These are phyloP conservation scores for Muraenolepis orangiensis DNA, from an alignment of 2,797 vertebrate genomes.

Conservation along the genomic window DNA sequence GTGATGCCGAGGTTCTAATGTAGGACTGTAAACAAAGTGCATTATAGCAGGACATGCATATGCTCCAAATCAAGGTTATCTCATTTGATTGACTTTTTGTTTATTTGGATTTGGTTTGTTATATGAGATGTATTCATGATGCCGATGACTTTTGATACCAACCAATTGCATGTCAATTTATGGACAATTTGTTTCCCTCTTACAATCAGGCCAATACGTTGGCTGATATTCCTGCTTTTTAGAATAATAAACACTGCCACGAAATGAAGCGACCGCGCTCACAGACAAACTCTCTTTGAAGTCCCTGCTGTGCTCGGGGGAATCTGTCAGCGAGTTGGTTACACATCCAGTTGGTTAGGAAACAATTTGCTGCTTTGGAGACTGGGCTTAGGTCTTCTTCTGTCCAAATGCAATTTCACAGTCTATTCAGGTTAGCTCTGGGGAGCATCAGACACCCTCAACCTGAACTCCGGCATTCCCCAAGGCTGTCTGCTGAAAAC, in stretches of 20 bases:
- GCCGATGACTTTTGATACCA: background rate
- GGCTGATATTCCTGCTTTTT: background rate
- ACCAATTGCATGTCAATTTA: background rate
- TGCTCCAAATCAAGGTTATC: background rate
- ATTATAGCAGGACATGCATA: background rate
- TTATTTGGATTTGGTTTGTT: background rate
- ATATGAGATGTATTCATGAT: background rate
- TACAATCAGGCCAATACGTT: background rate
- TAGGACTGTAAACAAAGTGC: background rate
- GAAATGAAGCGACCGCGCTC: background rate
- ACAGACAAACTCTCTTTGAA: background rate
- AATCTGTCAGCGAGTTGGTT: background rate
- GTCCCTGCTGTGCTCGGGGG: background rate
- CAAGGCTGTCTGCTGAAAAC: no score
- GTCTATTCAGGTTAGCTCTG: constrained; percentile 49
- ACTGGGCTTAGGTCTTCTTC: background rate
- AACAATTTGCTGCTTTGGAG: background rate
- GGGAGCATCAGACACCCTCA: constrained; percentile 44
- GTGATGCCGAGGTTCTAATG: background rate
- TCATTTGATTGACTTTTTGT: background rate
- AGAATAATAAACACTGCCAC: background rate
- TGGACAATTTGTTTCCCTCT: background rate
- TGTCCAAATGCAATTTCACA: constrained; percentile 52
- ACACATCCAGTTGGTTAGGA: background rate
- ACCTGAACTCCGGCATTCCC: no score